Evolutionary conservation across 2,113 vertebrate genomes (phyloP).

Genomic region (Sinocyclocheilus rhinocerous): DNA sequence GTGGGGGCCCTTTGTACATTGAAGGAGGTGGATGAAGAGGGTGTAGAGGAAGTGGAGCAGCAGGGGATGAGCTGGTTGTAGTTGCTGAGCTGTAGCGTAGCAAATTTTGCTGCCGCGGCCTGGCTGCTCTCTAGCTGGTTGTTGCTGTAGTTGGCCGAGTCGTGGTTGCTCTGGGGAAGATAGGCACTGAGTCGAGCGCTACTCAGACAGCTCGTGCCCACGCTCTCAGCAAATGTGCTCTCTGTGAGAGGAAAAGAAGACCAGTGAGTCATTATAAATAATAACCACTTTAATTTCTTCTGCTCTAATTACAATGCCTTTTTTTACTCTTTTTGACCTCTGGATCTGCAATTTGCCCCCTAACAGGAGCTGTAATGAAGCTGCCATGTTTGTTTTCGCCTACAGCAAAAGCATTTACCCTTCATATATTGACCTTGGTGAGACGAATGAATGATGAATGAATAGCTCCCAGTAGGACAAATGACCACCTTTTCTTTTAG

Average conservation of each 20-base stretch:
- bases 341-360: background rate
- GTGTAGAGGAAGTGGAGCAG: slow-evolving; percentile 71
- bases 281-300: background rate
- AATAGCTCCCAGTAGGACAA: background rate
- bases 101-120: slow-evolving; percentile 91
- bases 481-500: background rate
- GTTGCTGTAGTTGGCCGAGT: slow-evolving; percentile 97
- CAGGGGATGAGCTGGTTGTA: slow-evolving; percentile 86
- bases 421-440: background rate
- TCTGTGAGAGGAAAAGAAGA: slow-evolving; percentile 73
- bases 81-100: slow-evolving; percentile 84
- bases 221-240: slow-evolving; percentile 92
- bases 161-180: slow-evolving; percentile 92
- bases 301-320: background rate
- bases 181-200: slow-evolving; percentile 90
- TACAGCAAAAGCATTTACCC: background rate
- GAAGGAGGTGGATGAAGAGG: slow-evolving; percentile 37
- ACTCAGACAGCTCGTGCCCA: slow-evolving; percentile 86
- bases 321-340: background rate
- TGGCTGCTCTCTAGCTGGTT: slow-evolving; percentile 96
- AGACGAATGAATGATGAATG: background rate
- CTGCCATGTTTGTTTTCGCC: background rate
- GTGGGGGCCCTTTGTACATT: slow-evolving; percentile 67
- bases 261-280: background rate
- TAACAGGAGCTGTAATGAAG: background rate